These are phyloP conservation scores for Hirtodrosophila histrioides DNA, from an alignment of 2,888 invertebrate genomes.

Conservation along the genomic window DNA sequence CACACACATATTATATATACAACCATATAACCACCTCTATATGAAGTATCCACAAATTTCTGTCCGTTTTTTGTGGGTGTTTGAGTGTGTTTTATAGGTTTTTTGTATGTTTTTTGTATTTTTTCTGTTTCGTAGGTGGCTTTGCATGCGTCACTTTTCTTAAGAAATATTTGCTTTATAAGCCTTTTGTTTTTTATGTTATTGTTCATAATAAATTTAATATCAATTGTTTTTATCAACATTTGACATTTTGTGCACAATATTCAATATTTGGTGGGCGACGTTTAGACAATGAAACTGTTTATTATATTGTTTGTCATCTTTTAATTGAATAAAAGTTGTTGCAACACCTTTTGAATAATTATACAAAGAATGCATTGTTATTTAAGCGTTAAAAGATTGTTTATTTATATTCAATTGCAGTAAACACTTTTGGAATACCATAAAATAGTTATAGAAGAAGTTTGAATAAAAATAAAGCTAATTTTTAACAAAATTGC, in stretches of 20 bases:
- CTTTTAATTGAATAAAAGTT: no score
- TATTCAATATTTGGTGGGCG: conserved; percentile 16
- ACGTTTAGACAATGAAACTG: conserved; percentile 5
- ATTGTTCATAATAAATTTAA: conserved; percentile 42
- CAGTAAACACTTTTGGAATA: no score
- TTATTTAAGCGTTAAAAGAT: no score
- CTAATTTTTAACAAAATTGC: no score
- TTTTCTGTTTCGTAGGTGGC: conserved; percentile 35
- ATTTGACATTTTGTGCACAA: conserved; percentile 63
- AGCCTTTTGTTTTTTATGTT: conserved; percentile 19
- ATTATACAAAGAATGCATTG: neutral
- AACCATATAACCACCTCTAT: conserved; percentile 6
- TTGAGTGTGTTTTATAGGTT: neutral
- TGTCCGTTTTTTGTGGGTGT: no score
- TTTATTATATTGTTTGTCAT: neutral
- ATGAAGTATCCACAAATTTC: conserved; percentile 17
- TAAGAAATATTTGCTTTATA: conserved; percentile 42
- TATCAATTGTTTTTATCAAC: conserved; percentile 60
- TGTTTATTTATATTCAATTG: no score
- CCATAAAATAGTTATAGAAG: no score
- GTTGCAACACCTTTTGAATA: no score
- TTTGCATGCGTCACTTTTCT: conserved; percentile 34
- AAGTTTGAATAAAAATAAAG: no score
- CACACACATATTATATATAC: conserved; percentile 9
- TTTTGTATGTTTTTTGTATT: conserved; percentile 1